These are phyloP conservation scores for Spodoptera litura DNA, from an alignment of 1,140 invertebrate genomes.

Conservation along the genomic window DNA sequence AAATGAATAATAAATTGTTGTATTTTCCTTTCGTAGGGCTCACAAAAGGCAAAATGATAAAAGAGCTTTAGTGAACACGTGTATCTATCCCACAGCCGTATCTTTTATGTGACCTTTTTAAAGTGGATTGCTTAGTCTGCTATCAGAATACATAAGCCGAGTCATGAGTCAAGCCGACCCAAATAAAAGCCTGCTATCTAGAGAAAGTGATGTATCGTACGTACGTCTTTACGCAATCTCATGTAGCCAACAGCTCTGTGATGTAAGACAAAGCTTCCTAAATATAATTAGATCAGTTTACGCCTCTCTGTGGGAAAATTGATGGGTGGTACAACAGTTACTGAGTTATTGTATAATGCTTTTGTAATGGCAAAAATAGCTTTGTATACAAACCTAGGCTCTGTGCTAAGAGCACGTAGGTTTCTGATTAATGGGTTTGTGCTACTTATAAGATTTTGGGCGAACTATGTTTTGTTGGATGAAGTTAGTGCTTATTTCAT, in stretches of 20 bases:
- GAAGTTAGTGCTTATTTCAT: neutral
- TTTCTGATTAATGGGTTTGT: slow-evolving; percentile 22
- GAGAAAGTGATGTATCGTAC: slow-evolving; percentile 81
- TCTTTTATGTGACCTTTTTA: slow-evolving; percentile 62
- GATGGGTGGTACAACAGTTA: slow-evolving; percentile 11
- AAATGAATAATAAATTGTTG: neutral
- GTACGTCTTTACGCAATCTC: slow-evolving; percentile 68
- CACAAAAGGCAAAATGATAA: slow-evolving; percentile 28
- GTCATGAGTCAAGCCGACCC: slow-evolving; percentile 70
- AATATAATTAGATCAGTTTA: slow-evolving; percentile 60
- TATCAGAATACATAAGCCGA: slow-evolving; percentile 72
- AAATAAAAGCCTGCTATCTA: slow-evolving; percentile 72
- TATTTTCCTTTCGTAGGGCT: slow-evolving; percentile 3
- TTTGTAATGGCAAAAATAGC: slow-evolving; percentile 11
- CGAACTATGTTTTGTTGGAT: neutral
- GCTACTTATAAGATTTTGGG: slow-evolving; percentile 3
- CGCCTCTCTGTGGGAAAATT: slow-evolving; percentile 43
- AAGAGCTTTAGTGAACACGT: slow-evolving; percentile 15
- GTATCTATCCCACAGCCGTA: slow-evolving; percentile 13
- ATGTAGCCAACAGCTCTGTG: slow-evolving; percentile 56
- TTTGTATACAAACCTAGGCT: slow-evolving; percentile 11
- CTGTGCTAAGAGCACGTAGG: slow-evolving; percentile 21
- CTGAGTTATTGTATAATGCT: slow-evolving; percentile 7
- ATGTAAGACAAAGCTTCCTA: slow-evolving; percentile 53
- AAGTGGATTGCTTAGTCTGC: slow-evolving; percentile 60